These are phyloP conservation scores for Perithous albicinctus DNA, from an alignment of 2,888 invertebrate genomes.

Conservation along the genomic window DNA sequence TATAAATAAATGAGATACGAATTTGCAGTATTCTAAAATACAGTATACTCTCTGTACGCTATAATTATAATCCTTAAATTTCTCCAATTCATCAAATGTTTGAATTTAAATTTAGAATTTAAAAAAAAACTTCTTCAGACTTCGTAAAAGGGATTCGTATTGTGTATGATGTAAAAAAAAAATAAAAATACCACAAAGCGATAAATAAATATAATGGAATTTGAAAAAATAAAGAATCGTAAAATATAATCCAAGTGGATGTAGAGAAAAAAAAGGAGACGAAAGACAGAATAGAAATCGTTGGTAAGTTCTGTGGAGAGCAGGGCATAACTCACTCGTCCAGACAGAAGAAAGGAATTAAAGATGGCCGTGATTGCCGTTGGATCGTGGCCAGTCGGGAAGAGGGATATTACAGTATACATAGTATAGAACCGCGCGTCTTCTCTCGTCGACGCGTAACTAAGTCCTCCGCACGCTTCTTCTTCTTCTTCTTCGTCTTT, in stretches of 20 bases:
- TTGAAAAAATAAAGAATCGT: conserved; percentile 47
- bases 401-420: conserved; percentile 57
- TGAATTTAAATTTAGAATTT: not conserved
- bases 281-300: conserved; percentile 71
- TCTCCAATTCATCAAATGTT: conserved; percentile 51
- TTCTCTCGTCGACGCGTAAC: conserved; percentile 74
- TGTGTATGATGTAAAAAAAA: not conserved
- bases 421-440: conserved; percentile 53
- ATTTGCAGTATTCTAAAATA: conserved; percentile 6
- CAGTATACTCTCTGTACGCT: not conserved
- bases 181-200: not conserved
- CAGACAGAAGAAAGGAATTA: conserved; percentile 79
- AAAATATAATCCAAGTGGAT: conserved; percentile 59
- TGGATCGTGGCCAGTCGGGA: conserved; percentile 78
- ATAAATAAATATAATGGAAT: conserved; percentile 24
- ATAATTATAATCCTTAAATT: conserved; percentile 54
- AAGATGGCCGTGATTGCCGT: conserved; percentile 79
- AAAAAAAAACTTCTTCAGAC: no score
- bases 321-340: conserved; percentile 75
- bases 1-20: conserved; percentile 47
- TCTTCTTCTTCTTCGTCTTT: conserved; percentile 28
- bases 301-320: conserved; percentile 71
- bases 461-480: conserved; percentile 72
- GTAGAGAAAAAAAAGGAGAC: conserved; percentile 42
- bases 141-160: not conserved